Percentiles rank a stretch among this genome's conserved stretches.
Evolutionary conservation across 2,888 invertebrate genomes (phyloP).

Genomic region (Spisula solida): DNA sequence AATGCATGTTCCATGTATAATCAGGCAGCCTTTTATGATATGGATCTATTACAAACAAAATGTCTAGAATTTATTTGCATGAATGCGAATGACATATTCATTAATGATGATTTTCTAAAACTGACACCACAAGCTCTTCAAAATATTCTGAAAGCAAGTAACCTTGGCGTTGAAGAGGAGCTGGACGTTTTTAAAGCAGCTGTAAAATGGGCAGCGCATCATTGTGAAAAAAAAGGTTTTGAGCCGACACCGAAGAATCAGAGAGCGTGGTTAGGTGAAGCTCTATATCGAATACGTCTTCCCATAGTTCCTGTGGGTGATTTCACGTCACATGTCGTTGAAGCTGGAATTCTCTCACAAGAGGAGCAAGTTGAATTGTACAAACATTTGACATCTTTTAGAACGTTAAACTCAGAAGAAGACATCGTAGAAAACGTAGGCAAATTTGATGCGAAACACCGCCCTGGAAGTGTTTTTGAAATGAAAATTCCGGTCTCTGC

Average conservation of each 20-base stretch:
- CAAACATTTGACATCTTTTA: slow-evolving; percentile 64
- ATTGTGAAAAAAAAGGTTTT: slow-evolving; percentile 68
- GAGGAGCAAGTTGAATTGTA: slow-evolving; percentile 70
- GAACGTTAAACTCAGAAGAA: slow-evolving; percentile 48
- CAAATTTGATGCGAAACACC: slow-evolving; percentile 68
- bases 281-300: slow-evolving; percentile 65
- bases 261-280: slow-evolving; percentile 69
- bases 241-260: slow-evolving; percentile 66
- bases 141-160: slow-evolving; percentile 56
- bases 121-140: slow-evolving; percentile 60
- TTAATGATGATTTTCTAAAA: slow-evolving; percentile 63
- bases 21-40: slow-evolving; percentile 66
- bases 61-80: slow-evolving; percentile 68
- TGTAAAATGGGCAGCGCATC: slow-evolving; percentile 68
- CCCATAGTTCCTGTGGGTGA: slow-evolving; percentile 69
- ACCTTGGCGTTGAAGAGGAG: slow-evolving; percentile 66
- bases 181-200: slow-evolving; percentile 71
- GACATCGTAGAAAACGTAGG: slow-evolving; percentile 59
- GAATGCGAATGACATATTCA: slow-evolving; percentile 71
- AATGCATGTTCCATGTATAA: slow-evolving; percentile 71
- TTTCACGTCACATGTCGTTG: slow-evolving; percentile 66
- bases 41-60: slow-evolving; percentile 64
- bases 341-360: slow-evolving; percentile 61
- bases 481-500: slow-evolving; percentile 61
- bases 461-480: slow-evolving; percentile 70